Conservation (phyloP, 2,797 vertebrate genomes). For the Myripristis jacobus region DNA sequence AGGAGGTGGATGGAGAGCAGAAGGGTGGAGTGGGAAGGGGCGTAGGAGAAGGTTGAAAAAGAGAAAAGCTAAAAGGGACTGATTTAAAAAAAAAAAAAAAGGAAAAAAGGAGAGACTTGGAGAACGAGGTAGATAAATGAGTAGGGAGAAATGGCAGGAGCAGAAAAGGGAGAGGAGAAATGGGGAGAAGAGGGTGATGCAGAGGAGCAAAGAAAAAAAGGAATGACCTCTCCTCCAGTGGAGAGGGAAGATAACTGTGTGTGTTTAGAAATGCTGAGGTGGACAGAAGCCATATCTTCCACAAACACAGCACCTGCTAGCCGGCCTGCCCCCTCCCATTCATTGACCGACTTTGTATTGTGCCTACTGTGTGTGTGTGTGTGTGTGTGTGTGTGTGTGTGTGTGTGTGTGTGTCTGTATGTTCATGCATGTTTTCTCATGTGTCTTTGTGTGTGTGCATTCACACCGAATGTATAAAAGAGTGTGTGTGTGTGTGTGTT, state of each 20-base stretch:
- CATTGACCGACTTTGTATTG: conserved; percentile 71
- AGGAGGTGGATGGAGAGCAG: conserved; percentile 49
- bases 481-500: conserved; percentile 17
- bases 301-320: conserved; percentile 76
- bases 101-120: conserved; percentile 59
- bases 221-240: conserved; percentile 79
- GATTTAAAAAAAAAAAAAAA: conserved; percentile 54
- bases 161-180: conserved; percentile 44
- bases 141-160: conserved; percentile 49
- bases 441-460: conserved; percentile 20
- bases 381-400: conserved; percentile 34
- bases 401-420: conserved; percentile 21
- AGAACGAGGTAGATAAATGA: conserved; percentile 66
- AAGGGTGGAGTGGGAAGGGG: conserved; percentile 57
- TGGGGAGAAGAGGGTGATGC: conserved; percentile 40
- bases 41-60: conserved; percentile 41
- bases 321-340: conserved; percentile 65
- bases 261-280: conserved; percentile 83
- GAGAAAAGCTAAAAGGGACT: conserved; percentile 42
- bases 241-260: conserved; percentile 73
- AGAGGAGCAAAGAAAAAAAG: conserved; percentile 60
- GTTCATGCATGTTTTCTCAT: conserved; percentile 4
- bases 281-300: conserved; percentile 82
- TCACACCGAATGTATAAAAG: not conserved
- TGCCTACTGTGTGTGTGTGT: conserved; percentile 37